Evolutionary conservation across 1,140 invertebrate genomes (phyloP).

Genomic region (Paralvinella palmiformis): DNA sequence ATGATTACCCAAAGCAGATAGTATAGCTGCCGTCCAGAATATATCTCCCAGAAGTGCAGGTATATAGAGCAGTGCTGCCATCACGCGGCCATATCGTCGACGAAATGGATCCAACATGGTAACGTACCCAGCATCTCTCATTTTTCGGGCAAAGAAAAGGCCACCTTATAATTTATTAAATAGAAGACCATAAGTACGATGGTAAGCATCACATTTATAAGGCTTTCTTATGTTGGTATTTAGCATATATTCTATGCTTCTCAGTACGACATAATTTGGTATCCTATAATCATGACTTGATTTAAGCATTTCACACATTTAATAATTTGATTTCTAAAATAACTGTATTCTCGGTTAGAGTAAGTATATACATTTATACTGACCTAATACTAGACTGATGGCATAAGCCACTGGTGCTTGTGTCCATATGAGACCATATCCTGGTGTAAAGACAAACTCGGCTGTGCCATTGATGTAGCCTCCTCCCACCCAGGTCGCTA

Average conservation of each 20-base stretch:
- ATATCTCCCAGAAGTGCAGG: conserved; percentile 94
- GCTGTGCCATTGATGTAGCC: conserved; percentile 98
- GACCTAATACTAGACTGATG: conserved; percentile 79
- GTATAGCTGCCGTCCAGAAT: conserved; percentile 92
- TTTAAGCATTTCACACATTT: too few species aligned
- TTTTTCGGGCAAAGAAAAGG: conserved; percentile 94
- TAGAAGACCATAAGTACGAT: too few species aligned
- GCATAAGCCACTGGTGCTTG: conserved; percentile 97
- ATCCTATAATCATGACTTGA: too few species aligned
- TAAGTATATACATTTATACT: too few species aligned
- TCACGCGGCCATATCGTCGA: conserved; percentile 87
- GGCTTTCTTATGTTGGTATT: too few species aligned
- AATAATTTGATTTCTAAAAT: too few species aligned
- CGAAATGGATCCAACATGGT: conserved; percentile 96
- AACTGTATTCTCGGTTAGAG: too few species aligned
- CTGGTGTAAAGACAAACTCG: conserved; percentile 82
- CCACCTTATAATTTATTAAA: too few species aligned
- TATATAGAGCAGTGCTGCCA: conserved; percentile 92
- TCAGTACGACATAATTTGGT: too few species aligned
- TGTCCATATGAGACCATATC: conserved; percentile 80
- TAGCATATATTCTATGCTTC: too few species aligned
- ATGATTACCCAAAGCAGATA: conserved; percentile 91
- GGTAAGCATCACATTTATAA: too few species aligned
- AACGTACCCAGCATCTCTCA: conserved; percentile 93
- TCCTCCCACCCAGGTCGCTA: conserved; percentile 97